Evolutionary conservation across 2,888 invertebrate genomes (phyloP).

Genomic region (Yponomeuta evonymella): DNA sequence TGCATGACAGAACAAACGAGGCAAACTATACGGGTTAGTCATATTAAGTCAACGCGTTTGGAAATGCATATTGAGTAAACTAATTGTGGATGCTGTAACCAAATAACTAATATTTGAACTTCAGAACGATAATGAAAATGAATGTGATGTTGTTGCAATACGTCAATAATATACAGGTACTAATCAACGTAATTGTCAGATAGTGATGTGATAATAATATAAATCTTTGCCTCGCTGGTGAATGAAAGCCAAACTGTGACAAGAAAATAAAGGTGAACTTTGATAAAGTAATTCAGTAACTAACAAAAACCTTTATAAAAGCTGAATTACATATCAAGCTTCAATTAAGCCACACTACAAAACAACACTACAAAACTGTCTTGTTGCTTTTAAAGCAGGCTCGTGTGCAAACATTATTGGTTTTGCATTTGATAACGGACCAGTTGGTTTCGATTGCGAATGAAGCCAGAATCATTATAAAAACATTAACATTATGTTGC

Average conservation of each 20-base stretch:
- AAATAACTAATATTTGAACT: slow-evolving; percentile 8
- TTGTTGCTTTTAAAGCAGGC: slow-evolving; percentile 1
- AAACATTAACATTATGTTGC: slow-evolving; percentile 8
- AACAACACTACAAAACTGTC: not conserved
- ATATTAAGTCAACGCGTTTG: not conserved
- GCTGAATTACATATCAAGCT: not conserved
- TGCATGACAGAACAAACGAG: not conserved
- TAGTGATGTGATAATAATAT: not conserved
- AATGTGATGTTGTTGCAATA: not conserved
- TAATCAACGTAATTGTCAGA: slow-evolving; percentile 1
- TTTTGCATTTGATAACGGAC: slow-evolving; percentile 7
- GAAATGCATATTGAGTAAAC: slow-evolving; percentile 1
- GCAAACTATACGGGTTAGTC: not conserved
- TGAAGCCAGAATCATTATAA: slow-evolving; percentile 11
- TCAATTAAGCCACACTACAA: not conserved
- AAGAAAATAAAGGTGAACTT: not conserved
- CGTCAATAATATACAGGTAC: not conserved
- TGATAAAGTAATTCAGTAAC: not conserved
- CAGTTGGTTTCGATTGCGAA: slow-evolving; percentile 13
- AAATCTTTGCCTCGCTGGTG: not conserved
- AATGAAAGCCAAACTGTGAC: slow-evolving; percentile 1
- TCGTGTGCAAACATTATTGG: slow-evolving; percentile 6
- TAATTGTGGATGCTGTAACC: slow-evolving; percentile 2
- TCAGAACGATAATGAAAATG: not conserved
- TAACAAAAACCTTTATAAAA: no score